Evolutionary conservation across 2,888 invertebrate species (phyloP).

Genomic region (Keiferia lycopersicella): DNA sequence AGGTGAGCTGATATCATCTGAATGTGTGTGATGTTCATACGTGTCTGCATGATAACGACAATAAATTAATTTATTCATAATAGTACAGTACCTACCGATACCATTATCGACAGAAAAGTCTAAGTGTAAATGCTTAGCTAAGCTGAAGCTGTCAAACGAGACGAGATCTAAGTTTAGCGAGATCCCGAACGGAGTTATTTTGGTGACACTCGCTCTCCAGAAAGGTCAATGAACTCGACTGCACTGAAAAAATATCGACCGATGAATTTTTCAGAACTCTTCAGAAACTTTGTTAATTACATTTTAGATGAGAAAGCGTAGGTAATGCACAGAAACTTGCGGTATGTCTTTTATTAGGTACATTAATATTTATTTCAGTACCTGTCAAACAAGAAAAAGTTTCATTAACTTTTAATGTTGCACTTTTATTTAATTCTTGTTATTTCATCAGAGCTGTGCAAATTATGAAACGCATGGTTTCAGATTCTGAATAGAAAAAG

Average conservation of each 20-base stretch:
- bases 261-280: not conserved
- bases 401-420: not conserved
- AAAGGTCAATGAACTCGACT: slow-evolving; percentile 35
- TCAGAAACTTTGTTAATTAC: not conserved
- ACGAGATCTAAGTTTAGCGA: slow-evolving; percentile 34
- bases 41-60: slow-evolving; percentile 26
- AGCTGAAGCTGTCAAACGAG: slow-evolving; percentile 19
- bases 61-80: slow-evolving; percentile 14
- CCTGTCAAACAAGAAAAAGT: not conserved
- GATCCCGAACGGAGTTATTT: slow-evolving; percentile 46
- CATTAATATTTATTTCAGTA: not conserved
- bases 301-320: not conserved
- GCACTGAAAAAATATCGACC: not conserved
- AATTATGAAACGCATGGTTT: no score
- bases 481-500: no score
- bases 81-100: not conserved
- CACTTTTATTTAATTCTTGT: no score
- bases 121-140: not conserved
- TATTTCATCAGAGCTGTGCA: no score
- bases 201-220: slow-evolving; percentile 44
- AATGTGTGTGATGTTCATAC: slow-evolving; percentile 54
- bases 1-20: slow-evolving; percentile 52
- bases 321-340: not conserved
- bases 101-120: not conserved
- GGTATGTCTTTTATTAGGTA: not conserved